Percentiles rank a stretch among this genome's conserved stretches.
These are phyloP conservation scores for Drosophila anceps DNA, from an alignment of 2,888 invertebrate genomes.

Conservation along the genomic window DNA sequence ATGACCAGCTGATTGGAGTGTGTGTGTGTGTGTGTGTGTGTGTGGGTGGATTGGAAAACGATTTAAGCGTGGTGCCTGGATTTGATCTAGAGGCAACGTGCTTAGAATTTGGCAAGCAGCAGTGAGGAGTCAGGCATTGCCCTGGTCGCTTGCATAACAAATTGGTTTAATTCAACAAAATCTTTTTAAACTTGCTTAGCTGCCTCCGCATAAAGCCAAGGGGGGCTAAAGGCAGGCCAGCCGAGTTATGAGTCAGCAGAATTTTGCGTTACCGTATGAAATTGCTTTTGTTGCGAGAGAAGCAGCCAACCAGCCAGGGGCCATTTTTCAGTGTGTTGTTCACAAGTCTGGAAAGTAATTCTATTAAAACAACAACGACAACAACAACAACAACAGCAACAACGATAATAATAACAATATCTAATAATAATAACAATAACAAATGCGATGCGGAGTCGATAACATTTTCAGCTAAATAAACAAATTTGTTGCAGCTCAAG, in stretches of 20 bases:
- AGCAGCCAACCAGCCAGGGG: constrained; percentile 25
- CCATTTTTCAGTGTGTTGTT: constrained; percentile 48
- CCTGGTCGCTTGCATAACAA: constrained; percentile 60
- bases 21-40: constrained; percentile 9
- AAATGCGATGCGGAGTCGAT: constrained; percentile 46
- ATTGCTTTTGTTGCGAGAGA: constrained; percentile 44
- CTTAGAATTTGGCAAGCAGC: constrained; percentile 46
- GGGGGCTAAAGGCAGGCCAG: neutral
- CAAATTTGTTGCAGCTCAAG: constrained; percentile 39
- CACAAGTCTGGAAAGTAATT: constrained; percentile 66
- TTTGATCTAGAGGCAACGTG: constrained; percentile 56
- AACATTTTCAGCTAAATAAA: constrained; percentile 53
- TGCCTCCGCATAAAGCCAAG: neutral
- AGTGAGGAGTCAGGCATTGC: neutral
- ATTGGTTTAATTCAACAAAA: constrained; percentile 71
- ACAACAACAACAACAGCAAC: constrained; percentile 10
- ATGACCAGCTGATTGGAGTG: constrained; percentile 65
- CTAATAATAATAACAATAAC: constrained; percentile 14
- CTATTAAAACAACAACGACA: constrained; percentile 54
- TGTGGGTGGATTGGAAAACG: constrained; percentile 64
- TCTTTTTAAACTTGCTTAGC: constrained; percentile 47
- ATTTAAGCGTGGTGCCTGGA: constrained; percentile 51
- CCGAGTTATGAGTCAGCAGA: constrained; percentile 69
- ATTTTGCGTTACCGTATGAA: constrained; percentile 41
- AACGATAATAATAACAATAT: constrained; percentile 3